Evolutionary conservation across 2,797 vertebrate genomes (phyloP).

Genomic region (Esox masquinongy): DNA sequence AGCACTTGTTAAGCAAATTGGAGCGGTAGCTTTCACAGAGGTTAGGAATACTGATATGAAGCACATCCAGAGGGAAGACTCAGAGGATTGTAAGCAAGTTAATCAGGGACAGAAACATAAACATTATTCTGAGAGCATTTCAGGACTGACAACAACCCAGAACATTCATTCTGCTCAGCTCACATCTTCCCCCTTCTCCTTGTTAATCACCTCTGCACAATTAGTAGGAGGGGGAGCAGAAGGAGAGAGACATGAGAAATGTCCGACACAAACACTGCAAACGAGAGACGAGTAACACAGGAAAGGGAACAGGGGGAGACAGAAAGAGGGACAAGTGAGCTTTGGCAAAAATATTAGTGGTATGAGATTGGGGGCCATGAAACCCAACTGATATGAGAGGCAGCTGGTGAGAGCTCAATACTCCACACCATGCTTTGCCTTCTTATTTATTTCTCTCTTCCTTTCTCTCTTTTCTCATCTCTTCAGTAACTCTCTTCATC

Average conservation of each 20-base stretch:
- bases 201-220: not conserved
- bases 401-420: not conserved
- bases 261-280: not conserved
- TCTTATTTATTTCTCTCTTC: not conserved
- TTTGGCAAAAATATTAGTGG: not conserved
- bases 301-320: not conserved
- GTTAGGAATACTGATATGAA: not conserved
- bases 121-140: not conserved
- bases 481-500: constrained; percentile 12
- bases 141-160: not conserved
- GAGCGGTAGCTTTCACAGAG: not conserved
- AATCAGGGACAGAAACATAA: not conserved
- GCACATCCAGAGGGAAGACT: not conserved
- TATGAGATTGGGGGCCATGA: not conserved
- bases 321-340: not conserved
- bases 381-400: not conserved
- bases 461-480: not conserved
- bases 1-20: not conserved
- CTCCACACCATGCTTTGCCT: not conserved
- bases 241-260: not conserved
- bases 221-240: not conserved
- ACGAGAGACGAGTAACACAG: not conserved
- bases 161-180: not conserved
- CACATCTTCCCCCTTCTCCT: not conserved
- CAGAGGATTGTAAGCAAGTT: not conserved